Evolutionary conservation across 2,797 vertebrate genomes (phyloP).

Genomic region (Microctenopoma stevenorrisi): DNA sequence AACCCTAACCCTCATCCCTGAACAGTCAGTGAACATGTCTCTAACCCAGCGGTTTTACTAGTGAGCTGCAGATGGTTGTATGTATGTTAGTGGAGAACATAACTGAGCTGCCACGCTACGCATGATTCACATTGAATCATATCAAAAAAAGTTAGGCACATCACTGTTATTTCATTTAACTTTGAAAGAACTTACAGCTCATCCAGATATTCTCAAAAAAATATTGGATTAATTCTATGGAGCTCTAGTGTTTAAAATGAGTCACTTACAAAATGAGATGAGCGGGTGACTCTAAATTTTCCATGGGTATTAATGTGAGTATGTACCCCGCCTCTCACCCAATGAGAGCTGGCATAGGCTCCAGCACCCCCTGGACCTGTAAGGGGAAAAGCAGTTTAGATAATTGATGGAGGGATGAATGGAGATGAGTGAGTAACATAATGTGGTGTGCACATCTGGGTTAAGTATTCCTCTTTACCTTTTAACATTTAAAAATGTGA

Average conservation of each 20-base stretch:
- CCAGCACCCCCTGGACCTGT: too few species aligned
- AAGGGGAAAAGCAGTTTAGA: too few species aligned
- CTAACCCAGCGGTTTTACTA: constrained; percentile 19
- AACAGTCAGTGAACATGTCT: constrained; percentile 10
- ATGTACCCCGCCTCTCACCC: too few species aligned
- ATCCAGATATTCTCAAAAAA: not conserved
- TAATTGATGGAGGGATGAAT: not conserved
- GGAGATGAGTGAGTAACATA: not conserved
- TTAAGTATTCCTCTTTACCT: constrained; percentile 1
- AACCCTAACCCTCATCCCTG: too few species aligned
- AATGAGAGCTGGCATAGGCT: too few species aligned
- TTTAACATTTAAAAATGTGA: constrained; percentile 10
- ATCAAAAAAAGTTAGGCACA: not conserved
- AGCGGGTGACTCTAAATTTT: too few species aligned
- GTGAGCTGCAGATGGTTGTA: constrained; percentile 3
- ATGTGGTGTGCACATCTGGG: not conserved
- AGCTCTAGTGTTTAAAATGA: not conserved
- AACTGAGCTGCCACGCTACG: not conserved
- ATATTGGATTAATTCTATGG: not conserved
- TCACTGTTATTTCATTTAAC: not conserved
- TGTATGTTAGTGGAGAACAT: not conserved
- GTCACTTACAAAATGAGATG: not conserved
- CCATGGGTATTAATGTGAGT: too few species aligned
- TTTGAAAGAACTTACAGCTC: not conserved
- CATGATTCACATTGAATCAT: not conserved